Evolutionary conservation across 2,888 invertebrate species (phyloP).

Genomic region (Drosophila multiciliata): DNA sequence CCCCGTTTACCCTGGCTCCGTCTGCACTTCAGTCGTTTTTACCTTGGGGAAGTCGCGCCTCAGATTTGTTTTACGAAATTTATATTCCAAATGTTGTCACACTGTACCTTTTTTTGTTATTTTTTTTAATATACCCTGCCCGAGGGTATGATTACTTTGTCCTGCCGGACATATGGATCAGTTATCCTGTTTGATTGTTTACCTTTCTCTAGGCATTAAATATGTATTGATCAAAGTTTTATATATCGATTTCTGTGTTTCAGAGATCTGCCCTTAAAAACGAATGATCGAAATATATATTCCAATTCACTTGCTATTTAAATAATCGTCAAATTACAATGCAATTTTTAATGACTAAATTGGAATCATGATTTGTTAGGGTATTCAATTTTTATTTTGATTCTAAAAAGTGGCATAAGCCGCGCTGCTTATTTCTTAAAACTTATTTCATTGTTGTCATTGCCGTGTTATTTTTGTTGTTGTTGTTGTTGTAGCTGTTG

Average conservation of each 20-base stretch:
- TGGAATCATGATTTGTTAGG: background rate
- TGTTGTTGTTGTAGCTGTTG: no score
- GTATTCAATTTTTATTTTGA: background rate
- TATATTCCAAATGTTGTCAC: slow-evolving; percentile 60
- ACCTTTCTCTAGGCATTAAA: background rate
- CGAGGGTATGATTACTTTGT: background rate
- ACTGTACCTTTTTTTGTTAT: slow-evolving; percentile 22
- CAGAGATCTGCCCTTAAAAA: background rate
- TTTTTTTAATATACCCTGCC: background rate
- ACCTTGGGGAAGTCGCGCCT: slow-evolving; percentile 58
- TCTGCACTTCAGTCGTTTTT: background rate
- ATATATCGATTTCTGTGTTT: background rate
- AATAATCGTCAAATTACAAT: background rate
- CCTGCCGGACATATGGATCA: background rate
- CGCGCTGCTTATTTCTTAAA: slow-evolving; percentile 64
- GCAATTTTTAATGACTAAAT: background rate
- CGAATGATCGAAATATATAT: background rate
- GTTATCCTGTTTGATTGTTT: background rate
- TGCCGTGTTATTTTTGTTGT: slow-evolving; percentile 28
- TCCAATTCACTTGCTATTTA: background rate
- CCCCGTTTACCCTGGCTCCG: background rate
- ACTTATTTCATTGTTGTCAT: slow-evolving; percentile 66
- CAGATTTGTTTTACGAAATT: slow-evolving; percentile 68
- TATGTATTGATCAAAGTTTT: background rate
- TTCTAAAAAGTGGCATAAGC: slow-evolving; percentile 48